Evolutionary conservation across 2,888 invertebrate genomes (phyloP).

Genomic region (Lacanobia oleracea): DNA sequence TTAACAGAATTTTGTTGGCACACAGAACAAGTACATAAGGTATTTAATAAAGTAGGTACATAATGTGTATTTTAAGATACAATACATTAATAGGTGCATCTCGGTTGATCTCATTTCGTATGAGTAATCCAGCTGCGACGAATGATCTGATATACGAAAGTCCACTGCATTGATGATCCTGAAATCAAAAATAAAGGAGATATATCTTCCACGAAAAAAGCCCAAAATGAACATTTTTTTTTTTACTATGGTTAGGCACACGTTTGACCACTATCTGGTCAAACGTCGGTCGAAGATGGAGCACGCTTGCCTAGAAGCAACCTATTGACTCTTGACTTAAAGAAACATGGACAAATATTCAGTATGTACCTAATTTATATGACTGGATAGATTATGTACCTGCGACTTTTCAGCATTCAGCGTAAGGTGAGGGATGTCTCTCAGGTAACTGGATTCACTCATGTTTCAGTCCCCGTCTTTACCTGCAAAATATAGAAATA

Average conservation of each 20-base stretch:
- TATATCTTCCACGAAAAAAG: neutral
- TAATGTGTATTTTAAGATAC: too few relatives aligned
- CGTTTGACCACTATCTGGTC: too few relatives aligned
- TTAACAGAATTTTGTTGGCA: neutral
- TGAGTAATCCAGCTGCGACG: slow-evolving; percentile 1
- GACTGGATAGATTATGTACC: neutral
- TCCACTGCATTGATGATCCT: slow-evolving; percentile 6
- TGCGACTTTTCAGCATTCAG: neutral
- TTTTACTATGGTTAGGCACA: too few relatives aligned
- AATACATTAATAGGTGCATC: neutral
- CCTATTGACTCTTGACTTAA: too few relatives aligned
- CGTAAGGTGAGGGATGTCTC: neutral
- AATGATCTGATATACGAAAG: neutral
- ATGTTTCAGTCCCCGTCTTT: slow-evolving; percentile 30
- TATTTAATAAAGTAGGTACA: too few relatives aligned
- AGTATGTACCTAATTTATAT: neutral
- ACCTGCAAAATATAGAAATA: slow-evolving; percentile 51
- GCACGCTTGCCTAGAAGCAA: too few relatives aligned
- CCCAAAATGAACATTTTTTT: neutral
- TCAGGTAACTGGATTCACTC: neutral
- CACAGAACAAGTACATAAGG: neutral
- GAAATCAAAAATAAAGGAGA: neutral
- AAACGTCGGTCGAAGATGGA: too few relatives aligned
- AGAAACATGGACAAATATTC: neutral
- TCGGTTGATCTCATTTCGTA: neutral